Percentiles rank a stretch among this genome's conserved stretches.
Evolutionary conservation across 2,797 vertebrate species (phyloP).

Genomic region (Cossypha heuglini): DNA sequence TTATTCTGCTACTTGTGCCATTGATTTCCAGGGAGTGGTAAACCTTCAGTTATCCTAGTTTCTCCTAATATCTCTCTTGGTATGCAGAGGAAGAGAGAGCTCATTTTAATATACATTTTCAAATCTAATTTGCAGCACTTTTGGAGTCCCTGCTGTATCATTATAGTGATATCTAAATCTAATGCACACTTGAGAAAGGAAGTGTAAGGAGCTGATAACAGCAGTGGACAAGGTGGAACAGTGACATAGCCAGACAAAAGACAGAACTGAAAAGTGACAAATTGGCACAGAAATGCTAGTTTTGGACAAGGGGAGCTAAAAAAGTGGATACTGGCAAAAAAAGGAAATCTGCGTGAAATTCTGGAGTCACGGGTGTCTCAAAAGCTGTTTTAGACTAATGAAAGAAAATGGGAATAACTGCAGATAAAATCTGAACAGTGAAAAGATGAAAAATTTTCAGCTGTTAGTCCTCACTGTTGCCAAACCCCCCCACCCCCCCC

Average conservation of each 20-base stretch:
- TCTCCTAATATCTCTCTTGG: not conserved
- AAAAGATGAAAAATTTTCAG: not conserved
- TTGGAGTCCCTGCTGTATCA: not conserved
- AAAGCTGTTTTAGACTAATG: not conserved
- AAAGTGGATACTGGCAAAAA: not conserved
- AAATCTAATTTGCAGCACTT: constrained; percentile 19
- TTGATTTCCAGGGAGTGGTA: not conserved
- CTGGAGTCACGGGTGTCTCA: not conserved
- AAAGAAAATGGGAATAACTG: not conserved
- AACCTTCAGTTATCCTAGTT: not conserved
- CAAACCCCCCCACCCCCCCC: no score
- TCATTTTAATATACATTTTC: not conserved
- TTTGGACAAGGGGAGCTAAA: not conserved
- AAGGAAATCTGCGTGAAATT: not conserved
- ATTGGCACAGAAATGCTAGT: not conserved
- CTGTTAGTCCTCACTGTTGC: not conserved
- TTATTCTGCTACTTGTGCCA: not conserved
- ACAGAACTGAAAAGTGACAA: not conserved
- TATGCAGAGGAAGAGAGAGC: not conserved
- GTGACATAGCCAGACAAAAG: not conserved
- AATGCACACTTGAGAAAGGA: not conserved
- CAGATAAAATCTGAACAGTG: not conserved
- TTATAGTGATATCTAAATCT: not conserved
- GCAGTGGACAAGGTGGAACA: not conserved
- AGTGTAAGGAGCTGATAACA: not conserved